Evolutionary conservation across 1,140 invertebrate genomes (phyloP).

Genomic region (Drosophila repletoides): DNA sequence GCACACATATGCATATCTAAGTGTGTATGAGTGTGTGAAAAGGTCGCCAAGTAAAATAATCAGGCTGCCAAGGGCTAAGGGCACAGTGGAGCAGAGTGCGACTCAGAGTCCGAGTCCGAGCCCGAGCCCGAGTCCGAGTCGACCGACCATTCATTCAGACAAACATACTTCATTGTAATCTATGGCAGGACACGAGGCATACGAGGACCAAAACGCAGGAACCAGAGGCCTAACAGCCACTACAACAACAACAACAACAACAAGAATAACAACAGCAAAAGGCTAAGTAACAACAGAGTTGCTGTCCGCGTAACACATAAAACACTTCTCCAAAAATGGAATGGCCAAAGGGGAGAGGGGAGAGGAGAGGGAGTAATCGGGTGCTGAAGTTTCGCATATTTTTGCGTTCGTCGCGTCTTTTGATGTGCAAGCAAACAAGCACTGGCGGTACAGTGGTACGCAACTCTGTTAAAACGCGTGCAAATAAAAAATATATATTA

Average conservation of each 20-base stretch:
- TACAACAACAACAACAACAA: conserved; percentile 7
- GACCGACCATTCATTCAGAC: conserved; percentile 62
- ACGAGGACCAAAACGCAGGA: conserved; percentile 1
- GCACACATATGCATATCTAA: neutral
- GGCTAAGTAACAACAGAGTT: conserved; percentile 26
- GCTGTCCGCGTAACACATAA: conserved; percentile 72
- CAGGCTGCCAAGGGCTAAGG: conserved; percentile 8
- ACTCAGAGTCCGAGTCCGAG: neutral
- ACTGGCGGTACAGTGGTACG: conserved; percentile 39
- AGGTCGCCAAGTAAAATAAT: conserved; percentile 62
- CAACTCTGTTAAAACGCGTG: neutral
- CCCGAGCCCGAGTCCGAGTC: conserved; percentile 11
- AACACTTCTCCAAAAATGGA: conserved; percentile 45
- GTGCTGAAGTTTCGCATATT: conserved; percentile 72
- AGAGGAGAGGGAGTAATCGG: neutral
- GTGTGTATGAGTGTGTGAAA: conserved; percentile 36
- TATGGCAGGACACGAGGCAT: conserved; percentile 57
- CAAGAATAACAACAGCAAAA: conserved; percentile 8
- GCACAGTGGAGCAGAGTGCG: no score
- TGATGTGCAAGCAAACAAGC: conserved; percentile 48
- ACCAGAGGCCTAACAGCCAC: conserved; percentile 25
- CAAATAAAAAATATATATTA: neutral
- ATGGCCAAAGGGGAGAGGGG: neutral
- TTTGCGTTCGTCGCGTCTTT: conserved; percentile 70
- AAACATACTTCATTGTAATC: conserved; percentile 78